Base-by-base conservation (phyloP, 1,140 invertebrate genomes). In the Papilio polyxenes region DNA sequence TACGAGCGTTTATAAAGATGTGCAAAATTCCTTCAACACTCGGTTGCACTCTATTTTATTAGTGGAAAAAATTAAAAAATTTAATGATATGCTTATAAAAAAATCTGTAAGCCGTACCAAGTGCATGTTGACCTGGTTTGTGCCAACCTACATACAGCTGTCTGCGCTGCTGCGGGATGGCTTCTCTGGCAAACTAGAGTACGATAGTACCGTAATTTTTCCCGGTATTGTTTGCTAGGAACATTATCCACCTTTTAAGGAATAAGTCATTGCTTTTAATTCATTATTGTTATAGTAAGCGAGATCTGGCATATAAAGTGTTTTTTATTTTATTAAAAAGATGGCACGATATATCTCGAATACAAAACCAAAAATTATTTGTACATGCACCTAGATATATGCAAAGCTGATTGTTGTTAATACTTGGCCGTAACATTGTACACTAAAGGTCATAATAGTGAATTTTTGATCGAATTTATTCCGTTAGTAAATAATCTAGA, bases 91-190 rank as follows among this genome's bases (percentile, higher is more conserved):
- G 65, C 65, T 72, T 72, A 72, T 65, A 65, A 65, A 65, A 65
- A 65, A 65, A 65, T 72, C 65, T 72, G 65, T 72, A 72, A 72
- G 65, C 65, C 65, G 31, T 72, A 37, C 31, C 37, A 31, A 72
- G 65, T 72, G 65, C 65, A 72, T 72, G 65, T 72, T 72, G 65
- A 72, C 65, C 65, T 72, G 65, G 65, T 72, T 72, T 72, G 13
- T 72, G 11, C 31, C 65, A 72, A 72, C 65, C 65, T 37, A 72
- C 65, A 72, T 72, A 72, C 65, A 72, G 65, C 10, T 20, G 62
- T 13, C 65, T 72, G 31, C 62, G 20, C 10, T 40, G 65, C 65
- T 11, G 65, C 65, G 65, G 65, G 65, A 37, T 72, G 65, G 65
- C 65, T 72, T 72, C 65, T 37, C 65, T 40, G 23, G 31, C 65